phyloP scores from a whole-genome alignment of 2,888 invertebrate genomes.

The Cantharis nigra region DNA sequence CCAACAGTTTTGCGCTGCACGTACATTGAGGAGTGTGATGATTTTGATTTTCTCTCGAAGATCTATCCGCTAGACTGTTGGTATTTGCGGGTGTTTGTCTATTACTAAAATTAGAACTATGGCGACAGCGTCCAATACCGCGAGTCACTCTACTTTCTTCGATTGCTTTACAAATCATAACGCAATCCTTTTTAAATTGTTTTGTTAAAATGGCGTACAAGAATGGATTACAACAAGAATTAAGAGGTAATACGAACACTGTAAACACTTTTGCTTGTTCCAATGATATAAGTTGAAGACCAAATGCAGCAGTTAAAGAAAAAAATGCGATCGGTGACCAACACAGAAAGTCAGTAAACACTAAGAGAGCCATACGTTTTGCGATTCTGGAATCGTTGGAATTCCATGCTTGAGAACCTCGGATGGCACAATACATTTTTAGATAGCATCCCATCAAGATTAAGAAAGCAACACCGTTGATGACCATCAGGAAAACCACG shows the following conservation, averaged over 20 bases:
- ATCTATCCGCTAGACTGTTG: conserved; percentile 80
- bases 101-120: conserved; percentile 87
- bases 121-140: conserved; percentile 83
- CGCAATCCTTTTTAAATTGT: conserved; percentile 97
- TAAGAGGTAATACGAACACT: conserved; percentile 93
- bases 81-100: conserved; percentile 86
- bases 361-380: conserved; percentile 93
- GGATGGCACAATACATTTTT: conserved; percentile 96
- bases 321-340: conserved; percentile 98
- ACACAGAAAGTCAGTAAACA: conserved; percentile 96
- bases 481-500: conserved; percentile 86
- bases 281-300: conserved; percentile 85
- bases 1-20: conserved; percentile 62
- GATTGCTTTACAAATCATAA: conserved; percentile 92
- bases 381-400: conserved; percentile 96
- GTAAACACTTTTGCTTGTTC: conserved; percentile 96
- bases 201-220: conserved; percentile 97
- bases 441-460: conserved; percentile 95
- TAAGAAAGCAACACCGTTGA: conserved; percentile 92
- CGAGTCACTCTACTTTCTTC: conserved; percentile 91
- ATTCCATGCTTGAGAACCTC: conserved; percentile 97
- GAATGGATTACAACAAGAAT: conserved; percentile 97
- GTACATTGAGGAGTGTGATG: conserved; percentile 62
- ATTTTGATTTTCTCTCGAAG: conserved; percentile 73
- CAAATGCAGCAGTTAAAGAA: conserved; percentile 91